Evolutionary conservation across 2,888 invertebrate species (phyloP), one percentile per base, ranked within the genome.

Genomic region (Lepidonotus clava): DNA sequence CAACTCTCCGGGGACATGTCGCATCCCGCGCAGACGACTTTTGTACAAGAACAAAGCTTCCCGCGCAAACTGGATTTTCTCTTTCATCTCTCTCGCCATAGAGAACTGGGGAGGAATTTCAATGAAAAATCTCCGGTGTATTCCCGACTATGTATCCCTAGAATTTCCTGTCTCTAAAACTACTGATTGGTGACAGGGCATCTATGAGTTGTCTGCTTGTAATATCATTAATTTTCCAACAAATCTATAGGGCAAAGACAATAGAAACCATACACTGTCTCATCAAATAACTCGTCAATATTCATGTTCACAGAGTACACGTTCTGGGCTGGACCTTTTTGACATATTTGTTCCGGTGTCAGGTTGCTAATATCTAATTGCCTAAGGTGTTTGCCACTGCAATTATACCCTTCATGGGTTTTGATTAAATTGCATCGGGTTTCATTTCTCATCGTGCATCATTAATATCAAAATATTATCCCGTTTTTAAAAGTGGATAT

Each of bases 281-380:
- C 61, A 61, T 71, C 38, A 71, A 71, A 38, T 34, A n/a, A 1
- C 71, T 71, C 71, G 71, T 71, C 71, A 71, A 71, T 71, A 71
- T 71, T 18, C 71, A 71, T 71, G 71, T 38, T 8, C 38, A 71
- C n/a, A 71, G 71, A 0, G 8, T 5, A 11, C 18, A 38, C 36
- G 34, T 18, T 71, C 38, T 71, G 36, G 11, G 11, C 6, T 71
- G 71, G 38, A 34, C 38, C 28, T 36, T 71, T 71, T 5, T 38
- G 21, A 71, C 71, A 71, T 38, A 71, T 71, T 34, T 36, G 38
- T 34, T 5, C 11, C 36, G n/a, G 71, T 71, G 71, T 38, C 36
- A 18, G 38, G 71, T 71, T 71, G 18, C 71, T 71, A 71, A 71
- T 71, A 38, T 71, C 71, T 34, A 71, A 71, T 71, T 34, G 71